Conservation (phyloP, 2,113 vertebrate genomes). For the Pangasianodon hypophthalmus region DNA sequence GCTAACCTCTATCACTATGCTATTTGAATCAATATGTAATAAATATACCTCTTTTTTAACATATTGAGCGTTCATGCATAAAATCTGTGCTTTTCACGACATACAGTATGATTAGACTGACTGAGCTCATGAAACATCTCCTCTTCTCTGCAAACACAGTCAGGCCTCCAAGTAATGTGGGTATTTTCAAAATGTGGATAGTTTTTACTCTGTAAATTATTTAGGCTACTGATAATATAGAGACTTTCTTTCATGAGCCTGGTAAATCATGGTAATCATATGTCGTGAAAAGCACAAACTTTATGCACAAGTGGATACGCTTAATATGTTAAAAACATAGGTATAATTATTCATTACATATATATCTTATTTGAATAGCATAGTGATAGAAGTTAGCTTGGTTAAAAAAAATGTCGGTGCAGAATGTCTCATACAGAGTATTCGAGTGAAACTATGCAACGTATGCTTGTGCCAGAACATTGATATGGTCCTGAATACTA, state of each 20-base stretch:
- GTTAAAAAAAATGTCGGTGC: neutral
- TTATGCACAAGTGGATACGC: neutral
- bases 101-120: neutral
- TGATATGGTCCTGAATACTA: neutral
- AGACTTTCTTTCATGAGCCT: neutral
- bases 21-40: neutral
- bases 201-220: neutral
- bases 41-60: neutral
- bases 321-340: neutral
- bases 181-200: neutral
- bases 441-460: neutral
- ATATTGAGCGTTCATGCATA: neutral
- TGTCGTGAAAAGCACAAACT: neutral
- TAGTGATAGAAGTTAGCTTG: neutral
- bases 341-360: neutral
- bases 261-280: neutral
- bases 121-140: neutral
- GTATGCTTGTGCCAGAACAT: no score
- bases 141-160: neutral
- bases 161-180: neutral
- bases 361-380: neutral
- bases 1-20: neutral
- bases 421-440: neutral
- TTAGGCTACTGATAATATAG: neutral
- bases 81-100: neutral